Evolutionary conservation across 2,113 vertebrate species (phyloP).

Genomic region (Odocoileus virginianus): DNA sequence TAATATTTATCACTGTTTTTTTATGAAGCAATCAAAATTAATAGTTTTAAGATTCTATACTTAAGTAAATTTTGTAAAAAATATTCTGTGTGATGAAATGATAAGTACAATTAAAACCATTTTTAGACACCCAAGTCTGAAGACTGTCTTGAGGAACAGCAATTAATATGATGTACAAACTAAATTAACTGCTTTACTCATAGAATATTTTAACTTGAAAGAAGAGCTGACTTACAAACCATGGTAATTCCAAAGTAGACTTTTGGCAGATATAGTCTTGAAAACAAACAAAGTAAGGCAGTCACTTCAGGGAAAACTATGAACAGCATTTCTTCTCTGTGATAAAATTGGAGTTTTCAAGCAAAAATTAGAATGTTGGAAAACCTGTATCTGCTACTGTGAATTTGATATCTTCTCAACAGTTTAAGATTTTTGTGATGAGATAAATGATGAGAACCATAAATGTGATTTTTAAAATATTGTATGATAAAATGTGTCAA

Average conservation of each 20-base stretch:
- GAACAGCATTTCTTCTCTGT: background rate
- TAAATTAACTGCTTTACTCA: background rate
- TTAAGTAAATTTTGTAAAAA: background rate
- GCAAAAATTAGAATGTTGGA: background rate
- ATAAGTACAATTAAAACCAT: background rate
- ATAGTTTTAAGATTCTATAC: background rate
- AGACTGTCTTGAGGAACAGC: background rate
- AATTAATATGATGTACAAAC: background rate
- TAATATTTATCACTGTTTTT: background rate
- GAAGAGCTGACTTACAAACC: background rate
- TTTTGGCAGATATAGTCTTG: background rate
- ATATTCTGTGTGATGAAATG: background rate
- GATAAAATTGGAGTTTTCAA: background rate
- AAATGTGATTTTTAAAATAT: background rate
- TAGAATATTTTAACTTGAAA: background rate
- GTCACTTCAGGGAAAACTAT: background rate
- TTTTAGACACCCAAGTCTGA: background rate
- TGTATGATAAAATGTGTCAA: background rate
- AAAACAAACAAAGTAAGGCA: background rate
- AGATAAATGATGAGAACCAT: background rate
- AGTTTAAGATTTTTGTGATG: background rate
- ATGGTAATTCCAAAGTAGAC: background rate
- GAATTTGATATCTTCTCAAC: background rate
- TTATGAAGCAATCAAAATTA: background rate
- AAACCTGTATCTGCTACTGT: background rate